These are phyloP conservation scores for Atrichornis clamosus DNA, from an alignment of 2,113 vertebrate species.

Conservation along the genomic window DNA sequence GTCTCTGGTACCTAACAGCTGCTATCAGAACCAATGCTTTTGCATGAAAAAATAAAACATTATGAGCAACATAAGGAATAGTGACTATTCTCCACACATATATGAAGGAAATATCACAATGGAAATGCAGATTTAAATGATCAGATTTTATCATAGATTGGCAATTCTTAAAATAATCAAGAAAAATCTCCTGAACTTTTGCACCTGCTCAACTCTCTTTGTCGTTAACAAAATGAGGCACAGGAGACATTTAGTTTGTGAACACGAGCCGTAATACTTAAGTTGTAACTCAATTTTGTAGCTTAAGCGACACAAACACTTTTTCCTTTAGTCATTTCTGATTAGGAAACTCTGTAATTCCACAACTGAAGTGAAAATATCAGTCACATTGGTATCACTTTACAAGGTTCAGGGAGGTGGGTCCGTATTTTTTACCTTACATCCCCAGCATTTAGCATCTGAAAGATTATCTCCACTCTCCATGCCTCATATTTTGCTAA, in stretches of 20 bases:
- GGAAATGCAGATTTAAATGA: background rate
- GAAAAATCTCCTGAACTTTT: background rate
- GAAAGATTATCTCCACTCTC: background rate
- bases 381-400: background rate
- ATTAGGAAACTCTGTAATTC: background rate
- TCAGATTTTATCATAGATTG: background rate
- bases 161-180: background rate
- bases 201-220: background rate
- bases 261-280: background rate
- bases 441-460: background rate
- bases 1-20: background rate
- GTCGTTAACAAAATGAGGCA: background rate
- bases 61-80: background rate
- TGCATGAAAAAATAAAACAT: fast-evolving
- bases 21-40: background rate
- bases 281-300: background rate
- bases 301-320: background rate
- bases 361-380: background rate
- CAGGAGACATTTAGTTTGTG: background rate
- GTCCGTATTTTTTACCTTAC: background rate
- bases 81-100: background rate
- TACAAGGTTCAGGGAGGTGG: background rate
- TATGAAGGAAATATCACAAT: background rate
- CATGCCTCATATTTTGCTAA: background rate
- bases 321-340: background rate